Percentiles rank a stretch among this genome's conserved stretches.
Evolutionary conservation across 2,113 vertebrate genomes (phyloP).

Genomic region (Brachypteracias leptosomus): DNA sequence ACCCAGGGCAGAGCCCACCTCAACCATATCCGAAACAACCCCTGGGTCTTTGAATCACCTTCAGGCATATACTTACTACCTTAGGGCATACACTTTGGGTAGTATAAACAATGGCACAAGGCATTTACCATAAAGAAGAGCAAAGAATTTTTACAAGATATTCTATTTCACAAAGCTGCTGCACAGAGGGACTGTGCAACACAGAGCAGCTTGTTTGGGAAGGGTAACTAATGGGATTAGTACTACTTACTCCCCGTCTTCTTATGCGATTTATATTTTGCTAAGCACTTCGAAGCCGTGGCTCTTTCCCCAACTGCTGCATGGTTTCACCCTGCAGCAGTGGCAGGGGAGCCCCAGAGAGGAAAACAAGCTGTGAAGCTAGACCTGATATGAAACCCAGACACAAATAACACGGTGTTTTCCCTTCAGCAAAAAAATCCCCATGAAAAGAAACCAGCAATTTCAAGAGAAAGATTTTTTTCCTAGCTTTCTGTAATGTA

Average conservation of each 20-base stretch:
- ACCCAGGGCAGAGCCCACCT: neutral
- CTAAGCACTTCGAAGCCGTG: neutral
- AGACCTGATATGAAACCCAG: neutral
- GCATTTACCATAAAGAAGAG: neutral
- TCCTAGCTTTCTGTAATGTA: neutral
- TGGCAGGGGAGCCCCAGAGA: neutral
- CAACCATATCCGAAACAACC: neutral
- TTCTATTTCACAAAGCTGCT: neutral
- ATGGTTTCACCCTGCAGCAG: neutral
- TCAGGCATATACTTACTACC: neutral
- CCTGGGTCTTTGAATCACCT: neutral
- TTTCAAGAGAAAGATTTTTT: neutral
- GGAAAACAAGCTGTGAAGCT: neutral
- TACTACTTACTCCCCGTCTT: neutral
- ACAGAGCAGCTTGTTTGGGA: neutral
- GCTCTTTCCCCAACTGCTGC: fast-evolving
- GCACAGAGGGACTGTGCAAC: neutral
- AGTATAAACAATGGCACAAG: neutral
- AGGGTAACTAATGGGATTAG: slow-evolving; percentile 18
- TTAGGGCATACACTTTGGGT: too few species aligned
- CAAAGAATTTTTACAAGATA: neutral
- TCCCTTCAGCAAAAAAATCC: neutral
- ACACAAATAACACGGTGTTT: neutral
- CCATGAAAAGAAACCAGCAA: neutral
- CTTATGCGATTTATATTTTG: neutral